These are phyloP conservation scores for Danio kyathit DNA, from an alignment of 2,797 vertebrate genomes.

Conservation along the genomic window DNA sequence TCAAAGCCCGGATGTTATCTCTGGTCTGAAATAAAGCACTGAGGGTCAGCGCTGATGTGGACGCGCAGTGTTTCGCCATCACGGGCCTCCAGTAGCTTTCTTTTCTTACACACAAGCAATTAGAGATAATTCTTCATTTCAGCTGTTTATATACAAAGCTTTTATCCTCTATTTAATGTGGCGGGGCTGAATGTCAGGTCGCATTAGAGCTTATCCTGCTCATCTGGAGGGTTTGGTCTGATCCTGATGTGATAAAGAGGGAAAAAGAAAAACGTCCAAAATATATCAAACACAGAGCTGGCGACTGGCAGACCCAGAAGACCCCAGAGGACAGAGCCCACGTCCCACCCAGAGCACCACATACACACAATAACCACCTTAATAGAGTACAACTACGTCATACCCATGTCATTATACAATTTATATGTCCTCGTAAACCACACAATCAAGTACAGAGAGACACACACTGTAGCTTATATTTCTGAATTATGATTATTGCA, in stretches of 20 bases:
- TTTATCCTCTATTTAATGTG: constrained; percentile 82
- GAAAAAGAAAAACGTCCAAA: constrained; percentile 73
- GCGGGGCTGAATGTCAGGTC: constrained; percentile 67
- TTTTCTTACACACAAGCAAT: constrained; percentile 83
- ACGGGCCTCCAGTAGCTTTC: constrained; percentile 80
- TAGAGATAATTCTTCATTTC: constrained; percentile 85
- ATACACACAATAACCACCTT: too few relatives aligned
- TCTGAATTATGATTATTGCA: too few relatives aligned
- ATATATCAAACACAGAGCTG: constrained; percentile 72
- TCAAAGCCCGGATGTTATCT: constrained; percentile 83
- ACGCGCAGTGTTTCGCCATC: constrained; percentile 63
- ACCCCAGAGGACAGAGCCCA: constrained; percentile 57
- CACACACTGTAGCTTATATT: too few relatives aligned
- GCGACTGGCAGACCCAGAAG: constrained; percentile 71
- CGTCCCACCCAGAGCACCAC: constrained; percentile 62
- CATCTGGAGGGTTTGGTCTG: constrained; percentile 76
- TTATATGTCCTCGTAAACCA: too few relatives aligned
- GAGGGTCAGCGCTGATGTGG: constrained; percentile 79
- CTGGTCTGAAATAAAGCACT: constrained; percentile 79
- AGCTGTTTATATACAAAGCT: constrained; percentile 84
- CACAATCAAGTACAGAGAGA: too few relatives aligned
- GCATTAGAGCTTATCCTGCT: constrained; percentile 71
- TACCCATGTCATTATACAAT: too few relatives aligned
- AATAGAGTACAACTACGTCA: too few relatives aligned
- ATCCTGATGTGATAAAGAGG: constrained; percentile 74